Conservation (phyloP, 2,888 invertebrate genomes). For the Nomada lathburiana region DNA sequence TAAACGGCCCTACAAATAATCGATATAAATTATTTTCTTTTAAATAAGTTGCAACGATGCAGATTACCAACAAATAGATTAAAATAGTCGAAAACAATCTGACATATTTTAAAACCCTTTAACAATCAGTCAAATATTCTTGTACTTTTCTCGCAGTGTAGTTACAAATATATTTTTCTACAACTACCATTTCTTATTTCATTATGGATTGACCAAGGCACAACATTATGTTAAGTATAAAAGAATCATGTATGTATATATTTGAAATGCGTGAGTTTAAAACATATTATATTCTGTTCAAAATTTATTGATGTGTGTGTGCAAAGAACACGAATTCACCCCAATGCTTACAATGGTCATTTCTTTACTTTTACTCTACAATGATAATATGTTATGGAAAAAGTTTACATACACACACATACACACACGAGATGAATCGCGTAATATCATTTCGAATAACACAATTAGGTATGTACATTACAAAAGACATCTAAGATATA, state of each 20-base stretch:
- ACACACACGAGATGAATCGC: constrained; percentile 2
- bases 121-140: constrained; percentile 15
- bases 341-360: constrained; percentile 64
- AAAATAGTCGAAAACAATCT: constrained; percentile 20
- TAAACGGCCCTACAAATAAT: constrained; percentile 4
- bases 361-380: constrained; percentile 67
- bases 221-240: constrained; percentile 48
- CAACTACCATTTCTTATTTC: constrained; percentile 19
- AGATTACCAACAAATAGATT: constrained; percentile 14
- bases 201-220: constrained; percentile 59
- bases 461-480: constrained; percentile 8
- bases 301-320: constrained; percentile 37
- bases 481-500: background rate
- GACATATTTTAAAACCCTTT: constrained; percentile 10
- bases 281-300: constrained; percentile 24
- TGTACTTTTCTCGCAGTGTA: constrained; percentile 28
- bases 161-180: constrained; percentile 45
- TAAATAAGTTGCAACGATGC: constrained; percentile 25
- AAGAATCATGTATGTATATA: constrained; percentile 35
- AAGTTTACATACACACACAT: constrained; percentile 26
- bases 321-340: constrained; percentile 61
- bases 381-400: constrained; percentile 65
- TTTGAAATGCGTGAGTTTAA: constrained; percentile 12
- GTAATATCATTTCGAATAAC: constrained; percentile 15
- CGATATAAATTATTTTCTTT: constrained; percentile 15